A percentile compares a stretch with the other conserved stretches of the same genome.
Conservation (phyloP, 2,888 invertebrate species). For the Xylota sylvarum region DNA sequence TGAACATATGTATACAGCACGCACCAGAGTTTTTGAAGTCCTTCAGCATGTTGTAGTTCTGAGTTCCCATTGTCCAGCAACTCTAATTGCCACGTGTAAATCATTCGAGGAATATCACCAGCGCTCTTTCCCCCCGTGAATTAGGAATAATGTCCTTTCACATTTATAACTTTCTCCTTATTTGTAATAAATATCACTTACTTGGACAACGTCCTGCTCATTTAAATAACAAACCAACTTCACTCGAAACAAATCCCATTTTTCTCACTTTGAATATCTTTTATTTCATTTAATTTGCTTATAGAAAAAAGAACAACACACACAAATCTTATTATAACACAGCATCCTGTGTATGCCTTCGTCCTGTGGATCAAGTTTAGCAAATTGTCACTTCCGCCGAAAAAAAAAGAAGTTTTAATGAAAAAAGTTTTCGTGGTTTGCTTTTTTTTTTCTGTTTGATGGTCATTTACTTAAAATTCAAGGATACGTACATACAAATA, state of each 20-base stretch:
- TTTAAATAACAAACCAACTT: conserved; percentile 42
- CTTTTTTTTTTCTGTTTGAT: conserved; percentile 14
- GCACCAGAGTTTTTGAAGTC: too few species aligned
- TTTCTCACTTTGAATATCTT: conserved; percentile 34
- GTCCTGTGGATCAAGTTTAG: conserved; percentile 41
- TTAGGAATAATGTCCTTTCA: not conserved
- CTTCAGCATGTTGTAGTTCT: too few species aligned
- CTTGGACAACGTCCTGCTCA: not conserved
- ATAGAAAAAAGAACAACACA: not conserved
- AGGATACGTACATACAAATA: conserved; percentile 10
- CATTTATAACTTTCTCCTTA: not conserved
- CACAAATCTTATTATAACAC: not conserved
- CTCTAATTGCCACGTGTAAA: too few species aligned
- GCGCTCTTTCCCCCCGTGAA: too few species aligned
- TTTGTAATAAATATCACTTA: conserved; percentile 39
- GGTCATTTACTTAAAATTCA: conserved; percentile 45
- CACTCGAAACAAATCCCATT: conserved; percentile 40
- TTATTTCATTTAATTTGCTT: conserved; percentile 8
- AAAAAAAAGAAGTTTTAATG: conserved; percentile 58
- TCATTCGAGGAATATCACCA: too few species aligned
- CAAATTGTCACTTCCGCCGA: conserved; percentile 65
- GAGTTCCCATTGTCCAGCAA: too few species aligned
- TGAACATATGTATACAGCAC: too few species aligned
- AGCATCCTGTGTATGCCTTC: not conserved
- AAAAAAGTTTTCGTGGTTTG: conserved; percentile 59